A percentile compares a stretch with the other conserved stretches of the same genome.
These are phyloP conservation scores for Vulpes ferrilata DNA, from an alignment of 2,113 vertebrate genomes.

Conservation along the genomic window DNA sequence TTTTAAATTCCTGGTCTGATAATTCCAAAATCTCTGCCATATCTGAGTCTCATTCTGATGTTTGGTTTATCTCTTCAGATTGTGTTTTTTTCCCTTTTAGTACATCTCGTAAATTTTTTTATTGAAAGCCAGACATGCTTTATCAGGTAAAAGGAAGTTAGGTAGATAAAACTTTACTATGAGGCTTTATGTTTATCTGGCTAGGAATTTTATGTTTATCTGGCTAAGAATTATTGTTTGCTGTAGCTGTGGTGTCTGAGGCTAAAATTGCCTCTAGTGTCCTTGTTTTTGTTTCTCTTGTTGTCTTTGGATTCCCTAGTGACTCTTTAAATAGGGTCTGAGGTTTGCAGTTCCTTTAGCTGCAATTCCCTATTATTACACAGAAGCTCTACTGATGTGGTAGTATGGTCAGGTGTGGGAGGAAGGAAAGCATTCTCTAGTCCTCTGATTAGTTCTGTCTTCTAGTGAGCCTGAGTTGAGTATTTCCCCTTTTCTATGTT, in stretches of 20 bases:
- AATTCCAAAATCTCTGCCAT: background rate
- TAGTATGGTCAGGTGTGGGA: background rate
- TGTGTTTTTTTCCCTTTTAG: background rate
- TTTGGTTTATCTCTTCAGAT: slow-evolving; percentile 1
- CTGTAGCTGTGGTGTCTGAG: background rate
- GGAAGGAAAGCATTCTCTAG: background rate
- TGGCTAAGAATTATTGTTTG: background rate
- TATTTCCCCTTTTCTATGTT: background rate
- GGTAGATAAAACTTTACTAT: background rate
- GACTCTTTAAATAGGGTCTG: slow-evolving; percentile 42
- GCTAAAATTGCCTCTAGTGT: slow-evolving; percentile 9
- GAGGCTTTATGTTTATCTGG: background rate
- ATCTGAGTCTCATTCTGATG: background rate
- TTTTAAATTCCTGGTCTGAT: slow-evolving; percentile 13
- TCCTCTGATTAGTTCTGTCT: background rate
- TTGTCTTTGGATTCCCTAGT: slow-evolving; percentile 21
- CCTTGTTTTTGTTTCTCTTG: slow-evolving; percentile 34
- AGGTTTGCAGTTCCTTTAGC: slow-evolving; percentile 8
- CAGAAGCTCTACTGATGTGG: background rate
- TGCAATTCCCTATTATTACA: background rate
- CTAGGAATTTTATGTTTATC: background rate
- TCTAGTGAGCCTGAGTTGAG: background rate
- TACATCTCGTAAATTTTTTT: background rate
- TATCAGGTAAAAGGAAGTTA: slow-evolving; percentile 1
- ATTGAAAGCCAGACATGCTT: background rate